Conservation (phyloP, 2,888 invertebrate species). For the Pediacus dermestoides region DNA sequence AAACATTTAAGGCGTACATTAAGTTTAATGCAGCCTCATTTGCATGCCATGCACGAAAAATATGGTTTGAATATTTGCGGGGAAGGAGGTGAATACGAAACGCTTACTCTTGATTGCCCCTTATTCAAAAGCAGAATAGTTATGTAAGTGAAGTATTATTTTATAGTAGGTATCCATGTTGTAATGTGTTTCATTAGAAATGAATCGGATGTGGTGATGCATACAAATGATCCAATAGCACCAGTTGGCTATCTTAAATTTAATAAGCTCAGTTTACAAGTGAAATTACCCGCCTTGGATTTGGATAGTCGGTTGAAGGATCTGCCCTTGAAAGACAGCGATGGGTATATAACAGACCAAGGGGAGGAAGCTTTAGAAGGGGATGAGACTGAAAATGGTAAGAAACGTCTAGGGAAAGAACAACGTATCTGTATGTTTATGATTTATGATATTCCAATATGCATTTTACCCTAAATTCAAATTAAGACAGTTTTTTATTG, state of each 20-base stretch:
- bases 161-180: neutral
- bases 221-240: slow-evolving; percentile 88
- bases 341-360: slow-evolving; percentile 47
- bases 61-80: slow-evolving; percentile 95
- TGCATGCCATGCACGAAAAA: slow-evolving; percentile 85
- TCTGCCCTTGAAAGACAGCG: slow-evolving; percentile 45
- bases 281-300: slow-evolving; percentile 54
- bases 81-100: slow-evolving; percentile 99
- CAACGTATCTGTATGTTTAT: too few relatives aligned
- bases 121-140: slow-evolving; percentile 86
- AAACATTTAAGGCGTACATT: slow-evolving; percentile 85
- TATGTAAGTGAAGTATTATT: slow-evolving; percentile 64
- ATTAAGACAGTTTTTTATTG: too few relatives aligned
- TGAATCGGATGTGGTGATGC: slow-evolving; percentile 80
- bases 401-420: too few relatives aligned
- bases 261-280: slow-evolving; percentile 74
- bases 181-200: slow-evolving; percentile 61
- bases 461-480: too few relatives aligned
- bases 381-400: slow-evolving; percentile 32
- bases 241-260: slow-evolving; percentile 93
- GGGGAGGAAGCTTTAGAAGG: slow-evolving; percentile 42
- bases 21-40: slow-evolving; percentile 80
- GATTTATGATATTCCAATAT: too few relatives aligned
- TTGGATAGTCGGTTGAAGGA: slow-evolving; percentile 39
- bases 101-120: slow-evolving; percentile 95